Percentiles rank a stretch among this genome's conserved stretches.
Evolutionary conservation across 2,113 vertebrate species (phyloP).

Genomic region (Entelurus aequoreus): DNA sequence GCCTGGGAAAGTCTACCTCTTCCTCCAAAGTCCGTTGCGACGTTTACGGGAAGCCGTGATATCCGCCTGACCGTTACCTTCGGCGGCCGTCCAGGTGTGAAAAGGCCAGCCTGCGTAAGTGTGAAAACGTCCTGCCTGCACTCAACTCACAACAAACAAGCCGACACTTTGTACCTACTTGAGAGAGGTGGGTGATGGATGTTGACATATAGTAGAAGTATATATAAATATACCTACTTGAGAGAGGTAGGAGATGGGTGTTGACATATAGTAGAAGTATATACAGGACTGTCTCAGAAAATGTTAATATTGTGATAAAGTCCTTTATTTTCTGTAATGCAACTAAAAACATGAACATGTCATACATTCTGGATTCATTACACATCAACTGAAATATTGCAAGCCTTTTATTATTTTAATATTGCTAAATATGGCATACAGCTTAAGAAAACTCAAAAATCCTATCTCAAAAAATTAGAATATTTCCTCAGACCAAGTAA

Average conservation of each 20-base stretch:
- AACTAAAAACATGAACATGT: too few relatives aligned
- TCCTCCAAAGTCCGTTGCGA: slow-evolving; percentile 2
- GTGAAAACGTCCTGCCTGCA: slow-evolving; percentile 10
- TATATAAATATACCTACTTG: slow-evolving; percentile 1
- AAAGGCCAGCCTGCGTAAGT: slow-evolving; percentile 17
- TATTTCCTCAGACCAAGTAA: too few relatives aligned
- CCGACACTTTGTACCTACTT: slow-evolving; percentile 14
- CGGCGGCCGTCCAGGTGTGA: slow-evolving; percentile 18
- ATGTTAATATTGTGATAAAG: too few relatives aligned
- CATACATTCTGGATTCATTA: too few relatives aligned
- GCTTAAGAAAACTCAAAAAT: too few relatives aligned
- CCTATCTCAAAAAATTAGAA: too few relatives aligned
- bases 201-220: background rate
- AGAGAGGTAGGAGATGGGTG: slow-evolving; percentile 20
- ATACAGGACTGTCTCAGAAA: too few relatives aligned
- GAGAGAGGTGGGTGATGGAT: slow-evolving; percentile 21
- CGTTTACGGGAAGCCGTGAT: background rate
- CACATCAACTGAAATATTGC: too few relatives aligned
- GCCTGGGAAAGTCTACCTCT: background rate
- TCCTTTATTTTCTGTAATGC: too few relatives aligned
- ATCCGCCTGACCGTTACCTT: background rate
- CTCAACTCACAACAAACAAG: slow-evolving; percentile 20
- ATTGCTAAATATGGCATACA: too few relatives aligned
- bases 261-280: background rate
- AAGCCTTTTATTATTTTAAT: too few relatives aligned